These are phyloP conservation scores for Silurus asotus DNA, from an alignment of 2,113 vertebrate genomes.

Conservation along the genomic window DNA sequence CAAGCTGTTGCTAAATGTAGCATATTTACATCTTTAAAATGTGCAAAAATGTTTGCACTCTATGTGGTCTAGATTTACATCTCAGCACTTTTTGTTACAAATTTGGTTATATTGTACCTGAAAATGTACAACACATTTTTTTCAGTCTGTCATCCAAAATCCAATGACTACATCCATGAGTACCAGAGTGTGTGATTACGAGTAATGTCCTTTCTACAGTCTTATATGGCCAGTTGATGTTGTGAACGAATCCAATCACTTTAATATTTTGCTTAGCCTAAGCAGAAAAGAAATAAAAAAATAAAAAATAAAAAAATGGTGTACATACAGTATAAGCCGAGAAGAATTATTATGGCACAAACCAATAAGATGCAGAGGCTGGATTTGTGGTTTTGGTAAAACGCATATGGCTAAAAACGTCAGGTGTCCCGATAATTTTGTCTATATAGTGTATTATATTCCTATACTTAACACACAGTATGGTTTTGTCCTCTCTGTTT, in stretches of 20 bases:
- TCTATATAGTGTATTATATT: not conserved
- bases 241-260: not conserved
- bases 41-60: not conserved
- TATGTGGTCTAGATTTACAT: slow-evolving; percentile 18
- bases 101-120: not conserved
- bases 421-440: no score
- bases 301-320: not conserved
- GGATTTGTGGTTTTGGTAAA: no score
- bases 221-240: no score
- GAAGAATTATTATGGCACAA: not conserved
- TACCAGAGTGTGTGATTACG: no score
- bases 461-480: slow-evolving; percentile 22
- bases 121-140: not conserved
- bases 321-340: not conserved
- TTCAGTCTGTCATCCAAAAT: not conserved
- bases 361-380: not conserved
- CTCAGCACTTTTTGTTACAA: not conserved
- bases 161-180: not conserved
- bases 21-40: not conserved
- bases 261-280: not conserved
- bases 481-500: slow-evolving; percentile 2
- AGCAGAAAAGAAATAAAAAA: no score
- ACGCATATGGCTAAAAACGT: no score
- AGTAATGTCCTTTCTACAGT: no score
- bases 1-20: slow-evolving; percentile 12